Conservation (phyloP, 2,888 invertebrate genomes). For the Acleris cristana region DNA sequence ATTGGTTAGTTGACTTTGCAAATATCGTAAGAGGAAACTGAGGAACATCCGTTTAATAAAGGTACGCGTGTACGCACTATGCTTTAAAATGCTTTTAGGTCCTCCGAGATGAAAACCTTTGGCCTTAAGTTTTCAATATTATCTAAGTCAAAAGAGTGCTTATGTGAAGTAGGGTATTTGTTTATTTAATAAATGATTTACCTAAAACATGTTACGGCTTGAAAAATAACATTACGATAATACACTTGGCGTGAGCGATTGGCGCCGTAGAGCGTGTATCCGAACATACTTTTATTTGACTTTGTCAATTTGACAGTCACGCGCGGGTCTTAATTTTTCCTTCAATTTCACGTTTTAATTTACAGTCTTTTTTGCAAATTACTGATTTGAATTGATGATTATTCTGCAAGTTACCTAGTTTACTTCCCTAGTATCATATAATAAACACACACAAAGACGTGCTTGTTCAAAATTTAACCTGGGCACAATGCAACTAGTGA, state of each 20-base stretch:
- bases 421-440: neutral
- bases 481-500: slow-evolving; percentile 61
- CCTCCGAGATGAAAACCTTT: too few relatives aligned
- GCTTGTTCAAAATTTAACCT: slow-evolving; percentile 21
- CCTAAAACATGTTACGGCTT: too few relatives aligned
- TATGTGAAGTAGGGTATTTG: too few relatives aligned
- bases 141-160: too few relatives aligned
- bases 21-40: slow-evolving; percentile 11
- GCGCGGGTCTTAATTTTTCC: slow-evolving; percentile 31
- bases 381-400: neutral
- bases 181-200: too few relatives aligned
- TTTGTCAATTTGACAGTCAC: slow-evolving; percentile 30
- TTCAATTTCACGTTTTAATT: slow-evolving; percentile 12
- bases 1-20: neutral
- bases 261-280: slow-evolving; percentile 3
- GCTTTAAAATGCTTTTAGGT: too few relatives aligned
- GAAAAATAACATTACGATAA: too few relatives aligned
- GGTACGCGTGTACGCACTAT: neutral
- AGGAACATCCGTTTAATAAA: slow-evolving; percentile 17
- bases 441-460: neutral
- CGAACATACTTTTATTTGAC: slow-evolving; percentile 1
- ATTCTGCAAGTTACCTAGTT: neutral
- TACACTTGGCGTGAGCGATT: neutral
- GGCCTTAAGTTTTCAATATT: too few relatives aligned
- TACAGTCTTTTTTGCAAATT: slow-evolving; percentile 6